phyloP scores from a whole-genome alignment of 2,113 vertebrate genomes.

The Sebastes schlegelii region DNA sequence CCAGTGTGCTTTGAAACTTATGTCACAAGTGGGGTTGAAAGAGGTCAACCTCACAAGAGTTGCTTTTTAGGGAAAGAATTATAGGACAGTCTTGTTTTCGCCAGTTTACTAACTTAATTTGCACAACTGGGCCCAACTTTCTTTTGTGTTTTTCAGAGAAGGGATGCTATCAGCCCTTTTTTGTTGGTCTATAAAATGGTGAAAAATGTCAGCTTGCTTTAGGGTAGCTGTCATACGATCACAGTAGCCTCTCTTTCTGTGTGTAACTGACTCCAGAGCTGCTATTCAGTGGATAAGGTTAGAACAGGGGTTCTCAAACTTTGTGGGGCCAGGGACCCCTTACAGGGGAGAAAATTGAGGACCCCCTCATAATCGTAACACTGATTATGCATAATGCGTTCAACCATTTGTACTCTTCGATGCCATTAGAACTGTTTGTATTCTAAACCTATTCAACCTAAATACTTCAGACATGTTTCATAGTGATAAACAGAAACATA shows the following conservation, averaged over 20 bases:
- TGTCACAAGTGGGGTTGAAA: slow-evolving; percentile 11
- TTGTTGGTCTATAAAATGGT: neutral
- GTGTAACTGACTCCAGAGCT: neutral
- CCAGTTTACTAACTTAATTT: slow-evolving; percentile 1
- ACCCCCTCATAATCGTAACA: too few species aligned
- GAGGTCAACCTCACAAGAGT: slow-evolving; percentile 1
- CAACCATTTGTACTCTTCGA: too few species aligned
- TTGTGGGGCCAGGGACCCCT: too few species aligned
- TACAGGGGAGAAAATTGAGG: too few species aligned
- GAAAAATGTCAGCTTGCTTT: neutral
- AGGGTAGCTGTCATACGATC: neutral
- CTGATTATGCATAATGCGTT: too few species aligned
- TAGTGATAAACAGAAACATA: too few species aligned
- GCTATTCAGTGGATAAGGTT: neutral
- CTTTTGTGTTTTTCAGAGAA: neutral
- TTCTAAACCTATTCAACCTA: too few species aligned
- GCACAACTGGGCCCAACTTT: neutral
- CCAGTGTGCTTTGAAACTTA: slow-evolving; percentile 7
- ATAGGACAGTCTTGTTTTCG: neutral
- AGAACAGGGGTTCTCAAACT: neutral
- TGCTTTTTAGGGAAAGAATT: neutral
- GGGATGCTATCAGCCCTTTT: neutral
- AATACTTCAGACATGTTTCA: too few species aligned
- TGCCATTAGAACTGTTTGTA: too few species aligned
- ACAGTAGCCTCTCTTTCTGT: neutral